These are phyloP conservation scores for Agonum fuliginosum DNA, from an alignment of 2,888 invertebrate species.

Conservation along the genomic window DNA sequence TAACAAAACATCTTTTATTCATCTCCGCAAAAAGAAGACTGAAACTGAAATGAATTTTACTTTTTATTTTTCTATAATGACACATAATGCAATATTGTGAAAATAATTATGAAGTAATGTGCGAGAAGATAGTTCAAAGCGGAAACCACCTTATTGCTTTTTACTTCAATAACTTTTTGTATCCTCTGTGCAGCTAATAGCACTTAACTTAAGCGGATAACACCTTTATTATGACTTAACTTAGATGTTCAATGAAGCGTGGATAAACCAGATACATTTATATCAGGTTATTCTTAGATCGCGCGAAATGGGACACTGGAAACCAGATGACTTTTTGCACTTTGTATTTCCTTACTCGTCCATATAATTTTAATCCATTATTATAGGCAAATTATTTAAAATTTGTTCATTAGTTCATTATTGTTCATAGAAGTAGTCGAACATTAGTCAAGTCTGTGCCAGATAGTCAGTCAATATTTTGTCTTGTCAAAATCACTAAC, in stretches of 20 bases:
- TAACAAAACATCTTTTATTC: background rate
- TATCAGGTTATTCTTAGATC: slow-evolving; percentile 27
- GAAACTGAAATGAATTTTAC: slow-evolving; percentile 28
- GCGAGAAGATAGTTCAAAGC: slow-evolving; percentile 7
- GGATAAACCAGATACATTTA: slow-evolving; percentile 15
- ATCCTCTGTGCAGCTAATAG: slow-evolving; percentile 6
- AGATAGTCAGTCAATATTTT: too few relatives aligned
- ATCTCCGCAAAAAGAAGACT: slow-evolving; percentile 5
- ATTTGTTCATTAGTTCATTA: too few relatives aligned
- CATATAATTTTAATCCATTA: background rate
- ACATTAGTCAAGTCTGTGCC: too few relatives aligned
- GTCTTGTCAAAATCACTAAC: too few relatives aligned
- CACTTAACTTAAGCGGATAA: slow-evolving; percentile 25
- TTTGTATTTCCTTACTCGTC: background rate
- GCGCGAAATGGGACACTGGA: background rate
- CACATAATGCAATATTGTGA: slow-evolving; percentile 45
- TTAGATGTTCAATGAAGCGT: slow-evolving; percentile 28
- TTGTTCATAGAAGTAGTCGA: too few relatives aligned
- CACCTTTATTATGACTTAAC: slow-evolving; percentile 31
- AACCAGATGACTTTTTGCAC: background rate
- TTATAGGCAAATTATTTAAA: background rate
- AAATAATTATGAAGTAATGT: slow-evolving; percentile 22
- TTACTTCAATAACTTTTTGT: slow-evolving; percentile 16
- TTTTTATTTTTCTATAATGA: slow-evolving; percentile 24
- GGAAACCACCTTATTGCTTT: slow-evolving; percentile 32